These are phyloP conservation scores for Ptychodera flava DNA, from an alignment of 35 echinoderm and acorn worm species.

Conservation along the genomic window DNA sequence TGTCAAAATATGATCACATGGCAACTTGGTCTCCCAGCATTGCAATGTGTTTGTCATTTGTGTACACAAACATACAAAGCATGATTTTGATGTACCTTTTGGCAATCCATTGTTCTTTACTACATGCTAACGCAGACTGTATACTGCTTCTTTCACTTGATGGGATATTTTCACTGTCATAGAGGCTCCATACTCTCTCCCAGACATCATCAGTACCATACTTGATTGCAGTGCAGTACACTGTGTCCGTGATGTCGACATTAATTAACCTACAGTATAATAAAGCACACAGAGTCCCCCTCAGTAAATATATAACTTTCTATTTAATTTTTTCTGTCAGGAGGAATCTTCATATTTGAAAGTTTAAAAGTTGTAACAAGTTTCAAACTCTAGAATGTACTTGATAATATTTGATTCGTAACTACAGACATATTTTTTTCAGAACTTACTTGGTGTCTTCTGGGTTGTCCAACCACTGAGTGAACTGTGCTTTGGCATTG, in stretches of 20 bases:
- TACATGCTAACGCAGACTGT: conserved; percentile 66
- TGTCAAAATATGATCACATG: too few species aligned
- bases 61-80: too few species aligned
- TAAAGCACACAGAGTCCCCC: too few species aligned
- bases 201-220: conserved; percentile 65
- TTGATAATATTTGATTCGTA: too few species aligned
- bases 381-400: too few species aligned
- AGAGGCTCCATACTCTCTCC: conserved; percentile 24
- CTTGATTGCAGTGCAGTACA: conserved; percentile 74
- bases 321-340: too few species aligned
- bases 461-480: conserved; percentile 35
- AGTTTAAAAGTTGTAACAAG: too few species aligned
- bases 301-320: too few species aligned
- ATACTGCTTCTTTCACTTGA: conserved; percentile 58
- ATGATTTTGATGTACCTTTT: conserved; percentile 43
- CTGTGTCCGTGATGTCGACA: conserved; percentile 33
- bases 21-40: too few species aligned
- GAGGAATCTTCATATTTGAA: conserved; percentile 51
- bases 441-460: neutral
- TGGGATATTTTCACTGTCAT: conserved; percentile 21
- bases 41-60: too few species aligned
- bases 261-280: neutral
- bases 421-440: too few species aligned
- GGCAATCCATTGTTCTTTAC: conserved; percentile 73
- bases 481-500: conserved; percentile 22